These are phyloP conservation scores for Alauda arvensis DNA, from an alignment of 2,797 vertebrate species.

Conservation along the genomic window DNA sequence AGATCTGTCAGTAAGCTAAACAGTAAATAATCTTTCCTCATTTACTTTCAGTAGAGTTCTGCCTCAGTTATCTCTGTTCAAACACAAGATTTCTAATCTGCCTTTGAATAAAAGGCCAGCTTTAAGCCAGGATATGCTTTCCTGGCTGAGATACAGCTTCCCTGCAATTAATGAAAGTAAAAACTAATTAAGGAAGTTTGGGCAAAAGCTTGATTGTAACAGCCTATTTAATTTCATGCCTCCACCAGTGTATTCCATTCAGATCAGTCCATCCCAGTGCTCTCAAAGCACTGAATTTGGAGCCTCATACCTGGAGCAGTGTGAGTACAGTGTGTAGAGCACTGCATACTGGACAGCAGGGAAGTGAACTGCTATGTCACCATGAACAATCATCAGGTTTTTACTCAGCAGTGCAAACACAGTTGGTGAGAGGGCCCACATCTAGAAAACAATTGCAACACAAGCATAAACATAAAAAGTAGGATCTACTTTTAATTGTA, in stretches of 20 bases:
- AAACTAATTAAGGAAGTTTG: background rate
- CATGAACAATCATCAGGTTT: conserved; percentile 89
- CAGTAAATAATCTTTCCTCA: background rate
- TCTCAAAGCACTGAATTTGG: background rate
- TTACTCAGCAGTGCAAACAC: conserved; percentile 96
- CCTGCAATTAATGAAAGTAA: background rate
- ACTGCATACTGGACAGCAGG: conserved; percentile 95
- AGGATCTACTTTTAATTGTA: background rate
- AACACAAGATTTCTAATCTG: conserved; percentile 2
- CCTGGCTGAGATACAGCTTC: background rate
- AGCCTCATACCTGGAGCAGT: conserved; percentile 89
- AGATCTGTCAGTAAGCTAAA: background rate
- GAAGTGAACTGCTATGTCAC: conserved; percentile 87
- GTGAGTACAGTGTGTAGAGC: conserved; percentile 93
- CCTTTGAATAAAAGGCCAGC: background rate
- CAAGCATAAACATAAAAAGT: background rate
- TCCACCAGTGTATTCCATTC: background rate
- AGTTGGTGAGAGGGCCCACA: conserved; percentile 97
- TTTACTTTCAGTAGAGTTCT: background rate
- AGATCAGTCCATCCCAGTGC: background rate
- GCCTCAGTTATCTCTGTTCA: background rate
- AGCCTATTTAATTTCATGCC: background rate
- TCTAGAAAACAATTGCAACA: conserved; percentile 72
- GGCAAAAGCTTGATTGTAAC: background rate
- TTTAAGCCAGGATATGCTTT: background rate